These are phyloP conservation scores for Gopherus flavomarginatus DNA, from an alignment of 2,113 vertebrate genomes.

Conservation along the genomic window DNA sequence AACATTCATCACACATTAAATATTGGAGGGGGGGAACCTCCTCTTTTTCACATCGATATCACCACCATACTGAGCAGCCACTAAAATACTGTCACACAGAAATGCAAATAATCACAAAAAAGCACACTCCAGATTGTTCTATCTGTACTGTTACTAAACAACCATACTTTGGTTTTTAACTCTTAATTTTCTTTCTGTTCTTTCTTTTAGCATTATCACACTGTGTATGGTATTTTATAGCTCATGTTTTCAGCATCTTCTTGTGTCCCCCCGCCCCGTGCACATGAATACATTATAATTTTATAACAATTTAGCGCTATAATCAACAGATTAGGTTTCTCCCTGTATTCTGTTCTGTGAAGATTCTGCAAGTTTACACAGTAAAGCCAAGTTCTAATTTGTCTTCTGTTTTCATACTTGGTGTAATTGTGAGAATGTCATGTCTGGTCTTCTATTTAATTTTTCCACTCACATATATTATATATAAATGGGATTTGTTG, in stretches of 20 bases:
- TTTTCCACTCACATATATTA: not conserved
- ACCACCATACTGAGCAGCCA: no score
- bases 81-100: no score
- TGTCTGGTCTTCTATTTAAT: not conserved
- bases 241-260: constrained; percentile 1
- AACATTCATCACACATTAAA: no score
- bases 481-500: not conserved
- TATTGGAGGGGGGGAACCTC: no score
- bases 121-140: constrained; percentile 9
- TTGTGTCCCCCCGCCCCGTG: not conserved
- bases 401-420: not conserved
- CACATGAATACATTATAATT: not conserved
- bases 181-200: constrained; percentile 35
- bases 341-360: not conserved
- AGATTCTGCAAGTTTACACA: not conserved
- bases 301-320: constrained; percentile 10
- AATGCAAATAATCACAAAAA: constrained; percentile 35
- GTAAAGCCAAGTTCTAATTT: not conserved
- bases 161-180: constrained; percentile 10
- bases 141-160: not conserved
- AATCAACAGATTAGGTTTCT: not conserved
- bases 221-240: not conserved
- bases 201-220: not conserved
- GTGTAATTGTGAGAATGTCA: not conserved
- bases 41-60: no score